Evolutionary conservation across 2,888 invertebrate species (phyloP), one percentile per base, ranked within the genome.

Genomic region (Plagiodera versicolora): DNA sequence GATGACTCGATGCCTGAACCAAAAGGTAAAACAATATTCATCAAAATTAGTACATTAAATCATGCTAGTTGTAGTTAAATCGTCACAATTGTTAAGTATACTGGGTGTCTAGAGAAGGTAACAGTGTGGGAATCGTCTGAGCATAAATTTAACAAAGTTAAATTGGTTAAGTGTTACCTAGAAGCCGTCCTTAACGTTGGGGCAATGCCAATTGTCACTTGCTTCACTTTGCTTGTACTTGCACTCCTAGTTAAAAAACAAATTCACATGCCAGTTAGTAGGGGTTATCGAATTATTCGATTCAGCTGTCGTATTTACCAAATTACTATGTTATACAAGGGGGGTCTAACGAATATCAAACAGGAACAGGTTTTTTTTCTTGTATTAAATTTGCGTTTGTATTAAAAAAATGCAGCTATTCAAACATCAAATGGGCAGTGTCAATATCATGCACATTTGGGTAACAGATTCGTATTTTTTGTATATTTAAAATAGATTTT

Each of bases 101-200:
- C 32, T 10, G 3, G 32, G 32, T 32, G 32, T 32, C 32, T 11
- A 32, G 11, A 32, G 39, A 39, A 39, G 39, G 39, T 6, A 14
- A 39, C 14, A 39, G n/a, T n/a, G 39, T 39, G 11, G 10, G n/a
- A 39, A 14, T 39, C 14, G 39, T 53, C 44, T 24, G 10, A 53
- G 28, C 44, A 24, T 20, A 44, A 44, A 39, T 32, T 51, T n/a
- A n/a, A n/a, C n/a, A n/a, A n/a, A 35, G 32, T 32, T 32, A 51
- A 44, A 39, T 39, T 2, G 39, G 39, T 39, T 39, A 39, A 39
- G 14, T n/a, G 69, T 80, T 81, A 81, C 81, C 81, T 81, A 79
- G 80, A 77, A 65, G 80, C 77, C 57, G 81, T 80, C 79, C 81
- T 72, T 70, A 81, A 72, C 61, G 74, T 77, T 68, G 81, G 80